phyloP scores from a whole-genome alignment of 2,888 invertebrate species.

The Noctua janthe region DNA sequence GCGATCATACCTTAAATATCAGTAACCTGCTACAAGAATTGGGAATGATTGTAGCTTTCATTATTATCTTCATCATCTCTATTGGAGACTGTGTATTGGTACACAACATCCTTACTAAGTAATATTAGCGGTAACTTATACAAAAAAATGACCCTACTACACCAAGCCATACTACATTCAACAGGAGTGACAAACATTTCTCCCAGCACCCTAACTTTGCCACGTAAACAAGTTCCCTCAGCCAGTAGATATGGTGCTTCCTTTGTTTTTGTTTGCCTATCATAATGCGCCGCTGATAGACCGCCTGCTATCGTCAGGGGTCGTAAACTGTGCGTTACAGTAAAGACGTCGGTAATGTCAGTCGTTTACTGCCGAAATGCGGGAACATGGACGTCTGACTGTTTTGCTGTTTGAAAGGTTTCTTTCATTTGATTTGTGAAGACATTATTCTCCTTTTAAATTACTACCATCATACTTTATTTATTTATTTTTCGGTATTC shows the following conservation, averaged over 20 bases:
- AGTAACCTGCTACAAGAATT: neutral
- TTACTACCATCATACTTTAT: neutral
- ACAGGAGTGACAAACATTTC: constrained; percentile 34
- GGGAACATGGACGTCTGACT: constrained; percentile 50
- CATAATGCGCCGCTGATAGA: constrained; percentile 43
- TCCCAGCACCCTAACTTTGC: constrained; percentile 17
- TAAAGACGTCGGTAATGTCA: constrained; percentile 51
- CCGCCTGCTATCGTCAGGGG: constrained; percentile 31
- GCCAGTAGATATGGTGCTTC: constrained; percentile 21
- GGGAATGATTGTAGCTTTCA: neutral
- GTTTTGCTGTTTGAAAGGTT: neutral
- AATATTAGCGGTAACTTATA: neutral
- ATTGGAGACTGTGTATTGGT: neutral
- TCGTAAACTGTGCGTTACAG: constrained; percentile 53
- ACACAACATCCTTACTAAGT: neutral
- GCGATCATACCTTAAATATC: neutral
- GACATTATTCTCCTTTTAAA: neutral
- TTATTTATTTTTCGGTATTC: neutral
- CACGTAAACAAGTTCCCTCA: constrained; percentile 20
- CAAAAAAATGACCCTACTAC: neutral
- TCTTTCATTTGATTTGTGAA: constrained; percentile 28
- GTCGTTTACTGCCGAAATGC: constrained; percentile 45
- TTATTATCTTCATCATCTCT: neutral
- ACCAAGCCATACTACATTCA: neutral
- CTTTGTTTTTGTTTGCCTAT: constrained; percentile 51